Percentiles rank a stretch among this genome's conserved stretches.
Conservation (phyloP, 1,140 invertebrate species). For the Monomorium pharaonis region DNA sequence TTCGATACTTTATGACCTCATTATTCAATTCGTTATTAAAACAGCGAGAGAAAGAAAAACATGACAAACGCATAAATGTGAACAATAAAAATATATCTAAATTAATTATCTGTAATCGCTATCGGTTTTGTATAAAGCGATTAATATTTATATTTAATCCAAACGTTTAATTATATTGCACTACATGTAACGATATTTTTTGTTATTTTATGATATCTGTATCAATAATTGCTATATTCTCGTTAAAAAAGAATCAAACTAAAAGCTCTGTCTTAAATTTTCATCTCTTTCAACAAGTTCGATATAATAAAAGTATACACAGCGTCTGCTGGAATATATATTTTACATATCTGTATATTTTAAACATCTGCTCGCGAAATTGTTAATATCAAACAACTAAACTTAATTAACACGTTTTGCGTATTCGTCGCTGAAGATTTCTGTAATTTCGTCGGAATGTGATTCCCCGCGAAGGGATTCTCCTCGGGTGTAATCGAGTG, state of each 20-base stretch:
- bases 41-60: not conserved
- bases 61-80: not conserved
- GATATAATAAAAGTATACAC: not conserved
- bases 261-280: not conserved
- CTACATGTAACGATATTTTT: not conserved
- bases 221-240: not conserved
- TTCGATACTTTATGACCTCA: not conserved
- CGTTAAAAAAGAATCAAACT: not conserved
- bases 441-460: conserved; percentile 20
- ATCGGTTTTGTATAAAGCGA: not conserved
- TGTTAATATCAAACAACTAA: not conserved
- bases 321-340: not conserved
- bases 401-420: conserved; percentile 14
- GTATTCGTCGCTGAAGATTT: conserved; percentile 33
- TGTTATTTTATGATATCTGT: not conserved
- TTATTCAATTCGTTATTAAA: conserved; percentile 17
- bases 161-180: not conserved
- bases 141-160: conserved; percentile 20
- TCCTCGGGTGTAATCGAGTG: conserved; percentile 41
- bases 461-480: conserved; percentile 33
- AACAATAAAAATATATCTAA: not conserved
- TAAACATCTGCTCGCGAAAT: not conserved
- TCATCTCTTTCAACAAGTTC: not conserved
- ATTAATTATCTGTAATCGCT: conserved; percentile 33
- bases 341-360: too few species aligned